These are phyloP conservation scores for Erynnis tages DNA, from an alignment of 2,888 invertebrate species.

Conservation along the genomic window DNA sequence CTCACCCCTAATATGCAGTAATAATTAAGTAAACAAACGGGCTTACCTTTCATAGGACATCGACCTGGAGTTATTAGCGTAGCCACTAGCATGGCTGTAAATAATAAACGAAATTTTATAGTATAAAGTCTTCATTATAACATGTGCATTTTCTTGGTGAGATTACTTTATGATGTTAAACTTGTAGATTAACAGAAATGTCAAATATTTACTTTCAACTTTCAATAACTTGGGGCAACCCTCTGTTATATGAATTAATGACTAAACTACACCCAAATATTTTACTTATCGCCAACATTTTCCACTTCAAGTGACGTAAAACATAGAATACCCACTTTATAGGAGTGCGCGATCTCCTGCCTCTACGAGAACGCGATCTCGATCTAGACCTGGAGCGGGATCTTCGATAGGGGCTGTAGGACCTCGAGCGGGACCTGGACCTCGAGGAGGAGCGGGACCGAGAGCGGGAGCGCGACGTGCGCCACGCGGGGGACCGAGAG, in stretches of 20 bases:
- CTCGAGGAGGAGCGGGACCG: constrained; percentile 34
- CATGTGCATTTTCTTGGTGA: too few species aligned
- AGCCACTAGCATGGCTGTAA: constrained; percentile 59
- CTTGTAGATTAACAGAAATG: too few species aligned
- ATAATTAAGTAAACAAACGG: constrained; percentile 32
- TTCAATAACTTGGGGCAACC: too few species aligned
- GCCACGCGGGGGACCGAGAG: constrained; percentile 37
- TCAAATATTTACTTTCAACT: too few species aligned
- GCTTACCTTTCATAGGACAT: constrained; percentile 73
- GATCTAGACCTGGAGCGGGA: constrained; percentile 47
- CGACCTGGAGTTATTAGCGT: constrained; percentile 68
- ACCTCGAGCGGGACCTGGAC: constrained; percentile 50
- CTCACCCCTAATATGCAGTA: constrained; percentile 1
- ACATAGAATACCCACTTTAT: constrained; percentile 59
- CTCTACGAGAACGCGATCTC: constrained; percentile 51
- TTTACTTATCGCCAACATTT: background rate
- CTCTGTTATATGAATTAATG: too few species aligned
- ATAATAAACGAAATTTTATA: constrained; percentile 34
- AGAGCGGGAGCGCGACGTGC: constrained; percentile 43
- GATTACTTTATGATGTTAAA: too few species aligned
- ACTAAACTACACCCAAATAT: too few species aligned
- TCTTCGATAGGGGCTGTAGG: too few species aligned
- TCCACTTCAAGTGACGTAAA: background rate
- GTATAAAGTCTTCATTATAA: background rate
- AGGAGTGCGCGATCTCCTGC: constrained; percentile 59